Percentiles rank a stretch among this genome's conserved stretches.
These are phyloP conservation scores for Cyphomyrmex costatus DNA, from an alignment of 1,140 invertebrate genomes.

Conservation along the genomic window DNA sequence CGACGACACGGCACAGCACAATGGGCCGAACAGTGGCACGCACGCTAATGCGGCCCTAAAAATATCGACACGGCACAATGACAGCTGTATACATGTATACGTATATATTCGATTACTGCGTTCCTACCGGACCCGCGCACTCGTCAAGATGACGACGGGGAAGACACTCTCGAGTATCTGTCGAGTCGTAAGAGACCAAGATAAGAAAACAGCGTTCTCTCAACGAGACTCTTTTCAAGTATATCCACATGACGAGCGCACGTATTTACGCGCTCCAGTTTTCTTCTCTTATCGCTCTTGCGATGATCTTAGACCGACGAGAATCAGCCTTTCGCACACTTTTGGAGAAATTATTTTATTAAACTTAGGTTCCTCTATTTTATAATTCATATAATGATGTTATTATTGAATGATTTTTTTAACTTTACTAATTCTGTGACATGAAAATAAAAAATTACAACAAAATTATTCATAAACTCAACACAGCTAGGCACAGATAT, in stretches of 20 bases:
- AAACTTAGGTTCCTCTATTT: neutral
- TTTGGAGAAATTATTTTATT: neutral
- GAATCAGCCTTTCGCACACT: neutral
- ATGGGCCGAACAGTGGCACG: constrained; percentile 33
- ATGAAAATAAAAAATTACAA: too few relatives aligned
- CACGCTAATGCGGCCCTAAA: constrained; percentile 35
- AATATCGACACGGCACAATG: constrained; percentile 39
- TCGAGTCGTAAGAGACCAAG: constrained; percentile 48
- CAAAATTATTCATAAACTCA: too few relatives aligned
- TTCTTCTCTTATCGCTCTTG: constrained; percentile 35
- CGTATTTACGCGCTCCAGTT: constrained; percentile 32
- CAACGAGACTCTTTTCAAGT: constrained; percentile 68
- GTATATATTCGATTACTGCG: too few relatives aligned
- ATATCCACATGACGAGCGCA: constrained; percentile 72
- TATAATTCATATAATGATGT: neutral
- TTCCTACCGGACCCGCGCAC: constrained; percentile 11
- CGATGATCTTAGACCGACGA: neutral
- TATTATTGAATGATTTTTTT: too few relatives aligned
- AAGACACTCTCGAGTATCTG: constrained; percentile 64
- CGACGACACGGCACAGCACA: neutral
- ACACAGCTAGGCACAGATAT: too few relatives aligned
- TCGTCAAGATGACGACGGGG: constrained; percentile 8
- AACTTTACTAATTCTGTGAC: too few relatives aligned
- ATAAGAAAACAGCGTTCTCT: constrained; percentile 57
- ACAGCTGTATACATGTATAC: neutral